A percentile compares a stretch with the other conserved stretches of the same genome.
Conservation (phyloP, 2,113 vertebrate genomes). For the Carollia perspicillata region DNA sequence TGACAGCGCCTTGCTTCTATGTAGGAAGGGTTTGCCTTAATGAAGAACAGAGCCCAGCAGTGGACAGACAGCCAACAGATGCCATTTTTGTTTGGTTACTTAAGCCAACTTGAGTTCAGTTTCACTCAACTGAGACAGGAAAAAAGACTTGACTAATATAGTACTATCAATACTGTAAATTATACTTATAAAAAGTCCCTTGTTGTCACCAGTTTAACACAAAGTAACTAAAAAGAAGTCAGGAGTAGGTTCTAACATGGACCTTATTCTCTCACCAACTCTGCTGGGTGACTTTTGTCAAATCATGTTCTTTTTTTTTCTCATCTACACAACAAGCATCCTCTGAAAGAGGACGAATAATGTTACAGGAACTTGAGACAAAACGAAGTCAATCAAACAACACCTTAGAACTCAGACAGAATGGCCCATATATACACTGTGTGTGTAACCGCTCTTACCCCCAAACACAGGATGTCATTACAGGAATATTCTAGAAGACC, state of each 20-base stretch:
- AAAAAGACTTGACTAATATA: not conserved
- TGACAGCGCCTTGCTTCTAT: not conserved
- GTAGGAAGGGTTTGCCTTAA: not conserved
- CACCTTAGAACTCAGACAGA: fast-evolving
- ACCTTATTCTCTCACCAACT: not conserved
- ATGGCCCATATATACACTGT: not conserved
- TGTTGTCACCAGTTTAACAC: not conserved
- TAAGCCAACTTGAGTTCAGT: not conserved
- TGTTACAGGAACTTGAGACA: not conserved
- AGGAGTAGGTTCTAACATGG: not conserved
- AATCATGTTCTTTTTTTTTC: not conserved
- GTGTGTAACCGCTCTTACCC: not conserved
- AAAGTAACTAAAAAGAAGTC: not conserved
- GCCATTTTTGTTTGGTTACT: not conserved
- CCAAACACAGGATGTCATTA: not conserved
- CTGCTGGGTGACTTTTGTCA: not conserved
- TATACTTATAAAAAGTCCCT: not conserved
- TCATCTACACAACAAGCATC: too few relatives aligned
- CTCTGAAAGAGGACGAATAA: not conserved
- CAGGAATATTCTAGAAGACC: not conserved
- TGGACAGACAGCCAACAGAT: not conserved
- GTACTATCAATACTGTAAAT: not conserved
- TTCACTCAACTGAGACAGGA: not conserved
- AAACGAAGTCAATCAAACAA: not conserved
- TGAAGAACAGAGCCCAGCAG: not conserved